Conservation (phyloP, 2,797 vertebrate genomes). For the Sebastes nivosus region DNA sequence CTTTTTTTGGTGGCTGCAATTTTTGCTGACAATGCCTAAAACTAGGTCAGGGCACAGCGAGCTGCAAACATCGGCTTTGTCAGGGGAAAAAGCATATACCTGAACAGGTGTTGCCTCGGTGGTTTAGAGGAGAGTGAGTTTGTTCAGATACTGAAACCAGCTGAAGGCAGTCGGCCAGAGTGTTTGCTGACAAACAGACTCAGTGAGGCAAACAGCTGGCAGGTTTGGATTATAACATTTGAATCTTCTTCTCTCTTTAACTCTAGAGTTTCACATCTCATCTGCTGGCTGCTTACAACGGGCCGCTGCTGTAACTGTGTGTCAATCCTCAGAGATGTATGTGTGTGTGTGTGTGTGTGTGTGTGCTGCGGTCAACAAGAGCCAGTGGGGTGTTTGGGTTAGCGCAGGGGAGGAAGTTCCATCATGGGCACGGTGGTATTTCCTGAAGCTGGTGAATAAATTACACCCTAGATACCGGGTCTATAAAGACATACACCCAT, state of each 20-base stretch:
- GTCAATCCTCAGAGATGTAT: conserved; percentile 12
- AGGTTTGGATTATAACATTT: neutral
- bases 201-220: neutral
- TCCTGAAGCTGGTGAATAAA: conserved; percentile 70
- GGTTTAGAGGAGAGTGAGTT: neutral
- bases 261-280: neutral
- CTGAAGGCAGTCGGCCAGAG: neutral
- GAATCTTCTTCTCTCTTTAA: neutral
- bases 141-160: conserved; percentile 3
- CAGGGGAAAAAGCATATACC: conserved; percentile 12
- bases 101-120: conserved; percentile 51
- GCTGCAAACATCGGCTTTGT: conserved; percentile 18
- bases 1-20: conserved; percentile 17
- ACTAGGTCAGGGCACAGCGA: conserved; percentile 42
- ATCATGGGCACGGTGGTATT: conserved; percentile 73
- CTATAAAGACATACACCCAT: conserved; percentile 11
- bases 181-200: conserved; percentile 1
- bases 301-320: conserved; percentile 5
- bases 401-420: conserved; percentile 59
- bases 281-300: neutral
- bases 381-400: conserved; percentile 63
- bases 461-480: conserved; percentile 38
- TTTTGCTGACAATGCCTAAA: conserved; percentile 61
- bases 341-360: neutral
- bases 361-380: conserved; percentile 8